phyloP scores from a whole-genome alignment of 2,888 invertebrate species.

The Bellardia bayeri region DNA sequence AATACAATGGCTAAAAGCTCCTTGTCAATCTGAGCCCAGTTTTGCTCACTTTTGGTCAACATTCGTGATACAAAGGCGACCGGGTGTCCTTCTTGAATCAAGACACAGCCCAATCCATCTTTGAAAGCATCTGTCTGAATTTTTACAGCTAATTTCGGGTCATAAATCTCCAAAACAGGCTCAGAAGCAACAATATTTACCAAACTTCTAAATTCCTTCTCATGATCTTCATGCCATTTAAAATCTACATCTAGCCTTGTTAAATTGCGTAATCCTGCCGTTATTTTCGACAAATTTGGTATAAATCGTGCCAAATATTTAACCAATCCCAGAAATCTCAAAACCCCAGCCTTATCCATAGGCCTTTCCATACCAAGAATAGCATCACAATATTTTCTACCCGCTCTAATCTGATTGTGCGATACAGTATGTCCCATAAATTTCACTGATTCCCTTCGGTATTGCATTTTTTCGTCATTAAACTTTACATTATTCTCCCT shows the following conservation, averaged over 20 bases:
- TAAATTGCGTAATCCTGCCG: slow-evolving; percentile 56
- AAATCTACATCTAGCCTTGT: slow-evolving; percentile 54
- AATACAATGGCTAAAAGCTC: slow-evolving; percentile 67
- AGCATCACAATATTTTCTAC: not conserved
- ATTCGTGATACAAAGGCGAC: slow-evolving; percentile 19
- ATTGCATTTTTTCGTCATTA: slow-evolving; percentile 62
- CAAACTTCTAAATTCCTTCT: slow-evolving; percentile 35
- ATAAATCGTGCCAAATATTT: slow-evolving; percentile 17
- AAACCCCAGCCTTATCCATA: slow-evolving; percentile 33
- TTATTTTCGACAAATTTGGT: slow-evolving; percentile 35
- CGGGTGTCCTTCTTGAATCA: slow-evolving; percentile 51
- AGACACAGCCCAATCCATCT: slow-evolving; percentile 65
- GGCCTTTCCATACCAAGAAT: slow-evolving; percentile 37
- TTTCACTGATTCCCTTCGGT: slow-evolving; percentile 41
- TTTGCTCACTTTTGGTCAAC: slow-evolving; percentile 62
- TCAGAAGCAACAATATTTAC: slow-evolving; percentile 51
- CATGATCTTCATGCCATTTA: slow-evolving; percentile 49
- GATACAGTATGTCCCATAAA: slow-evolving; percentile 56
- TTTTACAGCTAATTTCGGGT: slow-evolving; percentile 27
- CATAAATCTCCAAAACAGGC: slow-evolving; percentile 55
- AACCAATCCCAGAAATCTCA: slow-evolving; percentile 59
- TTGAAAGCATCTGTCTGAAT: slow-evolving; percentile 66
- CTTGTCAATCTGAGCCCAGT: slow-evolving; percentile 73
- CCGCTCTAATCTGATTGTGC: slow-evolving; percentile 22
- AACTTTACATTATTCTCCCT: slow-evolving; percentile 1